Base-by-base conservation (phyloP, 23 tunicate genomes). In the Diplosoma virens region DNA sequence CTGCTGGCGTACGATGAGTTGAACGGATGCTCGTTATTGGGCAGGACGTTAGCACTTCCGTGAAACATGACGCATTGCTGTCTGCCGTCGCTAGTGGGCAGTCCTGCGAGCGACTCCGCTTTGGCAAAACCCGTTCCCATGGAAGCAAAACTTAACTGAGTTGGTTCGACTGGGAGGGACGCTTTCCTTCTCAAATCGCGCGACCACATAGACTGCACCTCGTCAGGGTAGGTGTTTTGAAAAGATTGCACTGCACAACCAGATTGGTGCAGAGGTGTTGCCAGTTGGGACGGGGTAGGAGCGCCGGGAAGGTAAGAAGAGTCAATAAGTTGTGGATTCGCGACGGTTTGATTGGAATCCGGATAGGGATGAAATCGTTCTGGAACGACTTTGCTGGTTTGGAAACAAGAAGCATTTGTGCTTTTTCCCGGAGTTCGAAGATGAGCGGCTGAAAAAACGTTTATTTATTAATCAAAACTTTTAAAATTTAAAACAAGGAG, bases 1-100 rank as follows among this genome's bases (percentile, higher is more conserved):
- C 29, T 58, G 83, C 31, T 55, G 47, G 36, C 36, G 75, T 63
- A 0, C 75, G 64, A 1, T 23, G 3, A 2, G 69, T 61, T 27
- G 35, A 4, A 83, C 0, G 83, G 95, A 21, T 83, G 65, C 16
- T 60, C 35, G 3, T 46, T 26, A 1, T 87, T 87, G 84, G 82
- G 78, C n/a, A 82, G 31, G 7, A 75, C 88, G 32, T 78, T 72
- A 2, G 79, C 37, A 9, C 78, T 67, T 22, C 94, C 83, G 55
- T 86, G 80, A 26, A 59, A 56, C 23, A 73, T 84, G 27, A 69
- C 68, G 27, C 30, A 41, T n/a, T 63, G 46, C 1, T 53, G 47
- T 21, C 47, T 58, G 50, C 69, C 59, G 26, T 73, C 36, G 3
- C 86, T 60, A 34, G 34, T 22, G 41, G 36, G 22, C 7, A 82